Conservation (phyloP, 2,888 invertebrate genomes). For the Strigamia maritima region DNA sequence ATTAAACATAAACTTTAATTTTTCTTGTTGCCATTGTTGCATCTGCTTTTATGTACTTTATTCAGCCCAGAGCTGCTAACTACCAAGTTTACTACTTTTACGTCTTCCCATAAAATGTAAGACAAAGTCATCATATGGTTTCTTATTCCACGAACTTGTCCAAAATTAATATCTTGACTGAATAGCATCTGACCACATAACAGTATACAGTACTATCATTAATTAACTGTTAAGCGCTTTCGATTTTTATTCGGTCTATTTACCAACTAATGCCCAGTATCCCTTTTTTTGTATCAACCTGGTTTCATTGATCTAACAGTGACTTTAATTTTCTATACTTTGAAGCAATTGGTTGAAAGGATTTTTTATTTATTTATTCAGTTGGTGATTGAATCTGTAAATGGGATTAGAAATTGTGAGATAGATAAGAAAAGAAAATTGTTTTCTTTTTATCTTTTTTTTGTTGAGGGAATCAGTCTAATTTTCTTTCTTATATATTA, state of each 20-base stretch:
- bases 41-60: too few species aligned
- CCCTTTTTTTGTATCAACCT: neutral
- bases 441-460: neutral
- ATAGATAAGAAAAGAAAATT: neutral
- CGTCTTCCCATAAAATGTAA: too few species aligned
- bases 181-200: neutral
- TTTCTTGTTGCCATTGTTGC: too few species aligned
- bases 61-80: too few species aligned
- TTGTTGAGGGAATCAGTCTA: neutral
- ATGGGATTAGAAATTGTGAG: neutral
- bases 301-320: neutral
- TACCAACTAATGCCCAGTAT: neutral
- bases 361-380: neutral
- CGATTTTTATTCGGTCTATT: neutral
- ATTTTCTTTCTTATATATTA: constrained; percentile 2
- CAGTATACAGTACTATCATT: neutral
- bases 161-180: neutral
- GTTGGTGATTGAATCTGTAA: neutral
- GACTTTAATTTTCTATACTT: neutral
- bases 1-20: too few species aligned
- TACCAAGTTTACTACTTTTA: too few species aligned
- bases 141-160: neutral
- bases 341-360: neutral
- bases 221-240: neutral
- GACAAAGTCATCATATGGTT: too few species aligned